These are phyloP conservation scores for Eilema sororculum DNA, from an alignment of 2,888 invertebrate genomes.

Conservation along the genomic window DNA sequence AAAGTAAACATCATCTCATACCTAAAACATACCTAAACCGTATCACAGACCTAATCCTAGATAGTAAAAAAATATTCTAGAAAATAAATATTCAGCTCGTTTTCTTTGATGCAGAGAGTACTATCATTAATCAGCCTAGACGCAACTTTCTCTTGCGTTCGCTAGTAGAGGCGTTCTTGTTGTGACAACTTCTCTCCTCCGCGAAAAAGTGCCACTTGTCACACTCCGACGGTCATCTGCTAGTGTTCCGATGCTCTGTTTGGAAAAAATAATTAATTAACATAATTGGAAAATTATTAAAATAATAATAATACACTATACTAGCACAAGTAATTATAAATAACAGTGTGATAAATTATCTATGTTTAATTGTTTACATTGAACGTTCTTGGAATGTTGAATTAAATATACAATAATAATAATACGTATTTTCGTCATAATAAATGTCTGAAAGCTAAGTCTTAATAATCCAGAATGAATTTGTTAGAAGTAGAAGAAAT, in stretches of 20 bases:
- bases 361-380: too few relatives aligned
- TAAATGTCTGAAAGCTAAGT: neutral
- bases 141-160: constrained; percentile 90
- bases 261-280: constrained; percentile 16
- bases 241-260: constrained; percentile 77
- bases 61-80: constrained; percentile 47
- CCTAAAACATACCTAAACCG: constrained; percentile 30
- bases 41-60: constrained; percentile 43
- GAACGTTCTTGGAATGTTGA: too few relatives aligned
- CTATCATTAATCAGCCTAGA: constrained; percentile 70
- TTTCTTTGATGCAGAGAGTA: constrained; percentile 53
- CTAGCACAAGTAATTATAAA: too few relatives aligned
- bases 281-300: neutral
- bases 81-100: constrained; percentile 40
- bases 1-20: constrained; percentile 4
- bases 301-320: neutral
- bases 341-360: too few relatives aligned
- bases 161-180: constrained; percentile 91
- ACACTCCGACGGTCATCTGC: constrained; percentile 80
- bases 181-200: constrained; percentile 89
- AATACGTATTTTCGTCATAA: too few relatives aligned
- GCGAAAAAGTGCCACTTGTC: constrained; percentile 77
- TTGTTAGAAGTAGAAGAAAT: neutral
- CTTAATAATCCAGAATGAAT: neutral
- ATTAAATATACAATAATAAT: too few relatives aligned